phyloP scores from a whole-genome alignment of 2,797 vertebrate species.

The Poeciliopsis presidionis region DNA sequence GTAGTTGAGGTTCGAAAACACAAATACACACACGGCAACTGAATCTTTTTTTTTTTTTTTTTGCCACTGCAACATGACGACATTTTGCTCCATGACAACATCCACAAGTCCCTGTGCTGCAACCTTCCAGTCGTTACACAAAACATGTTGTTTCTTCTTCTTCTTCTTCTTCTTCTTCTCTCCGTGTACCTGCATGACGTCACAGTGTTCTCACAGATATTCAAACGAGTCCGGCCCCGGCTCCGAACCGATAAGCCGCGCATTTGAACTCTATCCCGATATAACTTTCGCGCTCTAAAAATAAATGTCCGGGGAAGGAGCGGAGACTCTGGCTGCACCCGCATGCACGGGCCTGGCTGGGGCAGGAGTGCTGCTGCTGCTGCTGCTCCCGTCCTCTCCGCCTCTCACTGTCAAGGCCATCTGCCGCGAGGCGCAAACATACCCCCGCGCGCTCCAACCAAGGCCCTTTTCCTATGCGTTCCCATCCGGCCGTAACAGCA shows the following conservation, averaged over 20 bases:
- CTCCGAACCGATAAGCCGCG: slow-evolving; percentile 65
- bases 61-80: background rate
- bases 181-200: background rate
- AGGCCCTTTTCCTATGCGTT: slow-evolving; percentile 17
- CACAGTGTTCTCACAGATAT: slow-evolving; percentile 28
- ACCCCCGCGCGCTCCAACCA: slow-evolving; percentile 12
- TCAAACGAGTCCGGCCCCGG: slow-evolving; percentile 39
- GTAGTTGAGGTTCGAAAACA: slow-evolving; percentile 44
- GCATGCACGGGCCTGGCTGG: slow-evolving; percentile 65
- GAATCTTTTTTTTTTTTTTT: slow-evolving; percentile 48
- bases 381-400: slow-evolving; percentile 53
- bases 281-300: slow-evolving; percentile 76
- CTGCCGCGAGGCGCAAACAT: slow-evolving; percentile 57
- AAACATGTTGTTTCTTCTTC: slow-evolving; percentile 1
- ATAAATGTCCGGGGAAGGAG: slow-evolving; percentile 74
- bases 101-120: background rate
- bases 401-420: slow-evolving; percentile 70
- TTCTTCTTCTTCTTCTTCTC: background rate
- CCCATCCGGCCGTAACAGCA: slow-evolving; percentile 40
- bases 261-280: slow-evolving; percentile 70
- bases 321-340: slow-evolving; percentile 59
- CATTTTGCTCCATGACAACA: background rate
- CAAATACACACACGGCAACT: slow-evolving; percentile 53
- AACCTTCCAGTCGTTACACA: background rate
- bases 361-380: slow-evolving; percentile 44